Evolutionary conservation across 2,797 vertebrate genomes (phyloP), one percentile per base, ranked within the genome.

Genomic region (Geotrypetes seraphini): DNA sequence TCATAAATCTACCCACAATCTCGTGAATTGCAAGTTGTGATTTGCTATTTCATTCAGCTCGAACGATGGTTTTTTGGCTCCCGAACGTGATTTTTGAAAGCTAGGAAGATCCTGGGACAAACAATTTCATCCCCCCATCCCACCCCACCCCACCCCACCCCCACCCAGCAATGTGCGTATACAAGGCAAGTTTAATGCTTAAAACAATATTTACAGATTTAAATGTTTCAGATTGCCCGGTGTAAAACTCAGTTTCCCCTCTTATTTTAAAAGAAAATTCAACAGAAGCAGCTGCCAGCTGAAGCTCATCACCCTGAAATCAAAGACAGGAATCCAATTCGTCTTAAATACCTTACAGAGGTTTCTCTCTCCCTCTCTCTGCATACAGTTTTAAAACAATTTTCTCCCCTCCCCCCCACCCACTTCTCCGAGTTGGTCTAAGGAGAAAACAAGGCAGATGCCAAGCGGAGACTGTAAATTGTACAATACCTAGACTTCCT

Each of bases 1-100:
- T 81, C 79, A 78, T 84, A 86, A 88, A 91, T 88, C 88, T 88
- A 82, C 73, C 78, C 49, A 67, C 46, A 64, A 65, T 57, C 68
- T 71, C 47, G 63, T n/a, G n/a, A n/a, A n/a, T n/a, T n/a, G n/a
- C n/a, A n/a, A n/a, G n/a, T n/a, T n/a, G n/a, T 63, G 78, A 79
- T 78, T 77, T 76, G 70, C 43, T 71, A 63, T 78, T 75, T 79
- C 74, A 70, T 75, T 78, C 78, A 70, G 75, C 71, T 78, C 80
- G 63, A 54, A 66, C 63, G 67, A 44, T 57, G 71, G 19, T n/a
- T n/a, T 48, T 50, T 57, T 49, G 29, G 16, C 17, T 24, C 25
- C 12, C 10, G 12, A 28, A 12, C 63, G 58, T n/a, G 63, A 60
- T 65, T 75, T n/a, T 68, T 68, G 67, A 60, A 69, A 74, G 70